Evolutionary conservation across 2,797 vertebrate species (phyloP).

Genomic region (Hafferia zeledoni): DNA sequence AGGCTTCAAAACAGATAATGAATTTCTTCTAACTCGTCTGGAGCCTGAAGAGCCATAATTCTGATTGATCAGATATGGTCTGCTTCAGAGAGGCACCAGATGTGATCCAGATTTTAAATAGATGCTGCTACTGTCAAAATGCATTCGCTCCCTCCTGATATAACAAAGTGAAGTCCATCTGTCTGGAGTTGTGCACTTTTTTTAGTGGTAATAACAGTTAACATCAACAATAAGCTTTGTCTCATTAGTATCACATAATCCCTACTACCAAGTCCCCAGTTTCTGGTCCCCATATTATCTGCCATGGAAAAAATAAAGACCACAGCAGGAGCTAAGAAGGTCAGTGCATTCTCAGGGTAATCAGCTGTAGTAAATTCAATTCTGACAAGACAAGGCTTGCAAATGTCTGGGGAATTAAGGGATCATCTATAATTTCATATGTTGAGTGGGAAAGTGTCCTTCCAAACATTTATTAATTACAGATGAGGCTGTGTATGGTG

Average conservation of each 20-base stretch:
- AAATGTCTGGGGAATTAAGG: slow-evolving; percentile 72
- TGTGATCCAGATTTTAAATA: slow-evolving; percentile 66
- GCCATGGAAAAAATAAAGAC: slow-evolving; percentile 63
- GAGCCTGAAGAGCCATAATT: slow-evolving; percentile 41
- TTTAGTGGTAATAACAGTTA: slow-evolving; percentile 69
- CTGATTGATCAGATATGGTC: slow-evolving; percentile 67
- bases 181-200: slow-evolving; percentile 46
- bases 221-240: slow-evolving; percentile 68
- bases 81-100: slow-evolving; percentile 57
- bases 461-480: slow-evolving; percentile 61
- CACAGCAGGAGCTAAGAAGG: slow-evolving; percentile 76
- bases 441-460: slow-evolving; percentile 56
- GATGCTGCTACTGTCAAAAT: slow-evolving; percentile 58
- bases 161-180: slow-evolving; percentile 66
- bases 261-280: slow-evolving; percentile 56
- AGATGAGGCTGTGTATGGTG: not conserved
- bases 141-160: slow-evolving; percentile 42
- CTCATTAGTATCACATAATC: slow-evolving; percentile 74
- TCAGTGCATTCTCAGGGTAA: slow-evolving; percentile 79
- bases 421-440: slow-evolving; percentile 71
- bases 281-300: slow-evolving; percentile 70
- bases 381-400: slow-evolving; percentile 74
- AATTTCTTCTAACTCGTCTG: slow-evolving; percentile 52
- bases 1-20: slow-evolving; percentile 57
- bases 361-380: slow-evolving; percentile 77